Base-by-base conservation (phyloP, 2,888 invertebrate genomes). In the Disparrhopalites patrizii region DNA sequence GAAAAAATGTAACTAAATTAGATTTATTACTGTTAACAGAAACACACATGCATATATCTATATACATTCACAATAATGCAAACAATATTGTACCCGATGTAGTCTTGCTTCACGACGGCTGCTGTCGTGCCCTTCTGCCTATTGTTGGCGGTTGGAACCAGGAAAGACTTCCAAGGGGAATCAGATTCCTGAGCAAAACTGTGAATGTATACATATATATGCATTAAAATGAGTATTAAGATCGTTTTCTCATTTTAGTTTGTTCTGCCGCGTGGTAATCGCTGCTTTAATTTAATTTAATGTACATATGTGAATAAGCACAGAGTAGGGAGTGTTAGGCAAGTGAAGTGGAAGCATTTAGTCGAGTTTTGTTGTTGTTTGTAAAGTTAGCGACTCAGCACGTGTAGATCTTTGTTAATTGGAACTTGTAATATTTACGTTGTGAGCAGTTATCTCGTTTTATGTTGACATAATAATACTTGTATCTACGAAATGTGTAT, bases 41-140 rank as follows among this genome's bases (percentile, higher is more conserved):
- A n/a, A 27, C 15, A 51, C 25, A 23, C 10, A 57, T 57, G 28
- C 20, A 43, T 58, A 58, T 36, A 33, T 5, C 18, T 54, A 40
- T 40, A 40, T 40, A 40, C 20, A 20, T 40, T 18, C 20, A 54
- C 20, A 30, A 8, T 10, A 54, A 54, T 54, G 33, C 31, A 33
- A 54, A 54, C 54, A 54, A 54, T 54, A 54, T 54, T 54, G 54
- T 54, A 54, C 28, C 54, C 33, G 33, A 54, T 54, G 30, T 54
- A 54, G 54, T 54, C 54, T 47, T 54, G 54, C 47, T 54, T 54
- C 31, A 54, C 31, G 54, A 54, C 7, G n/a, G 20, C 47, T 7
- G 20, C 23, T 31, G 20, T n/a, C 28, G 33, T 54, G 33, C 13
- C 54, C 54, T n/a, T 20, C 47, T 47, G 23, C 25, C 20, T 25